Evolutionary conservation across 2,888 invertebrate species (phyloP).

Genomic region (Brachypalpus laphriformis): DNA sequence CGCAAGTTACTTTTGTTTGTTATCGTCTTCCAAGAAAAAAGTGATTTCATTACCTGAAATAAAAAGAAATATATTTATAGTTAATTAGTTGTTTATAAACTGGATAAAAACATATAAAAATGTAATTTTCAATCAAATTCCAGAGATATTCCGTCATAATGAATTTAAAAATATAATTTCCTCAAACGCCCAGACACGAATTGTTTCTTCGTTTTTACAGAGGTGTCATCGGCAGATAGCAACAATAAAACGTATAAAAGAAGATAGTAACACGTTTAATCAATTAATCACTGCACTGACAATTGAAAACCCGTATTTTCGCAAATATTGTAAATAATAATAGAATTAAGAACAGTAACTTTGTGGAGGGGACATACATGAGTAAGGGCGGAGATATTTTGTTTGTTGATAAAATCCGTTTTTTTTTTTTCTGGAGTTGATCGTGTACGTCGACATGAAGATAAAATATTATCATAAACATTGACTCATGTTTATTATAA

Average conservation of each 20-base stretch:
- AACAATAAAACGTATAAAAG: neutral
- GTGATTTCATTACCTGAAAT: slow-evolving; percentile 32
- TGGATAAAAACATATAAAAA: neutral
- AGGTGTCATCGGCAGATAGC: slow-evolving; percentile 45
- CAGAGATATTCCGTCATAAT: neutral
- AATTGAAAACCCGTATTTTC: slow-evolving; percentile 2
- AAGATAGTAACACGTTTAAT: slow-evolving; percentile 19
- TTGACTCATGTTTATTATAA: neutral
- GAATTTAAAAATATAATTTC: neutral
- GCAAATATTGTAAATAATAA: neutral
- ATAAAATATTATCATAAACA: neutral
- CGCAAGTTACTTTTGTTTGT: neutral
- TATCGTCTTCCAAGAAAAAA: neutral
- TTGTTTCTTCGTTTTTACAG: neutral
- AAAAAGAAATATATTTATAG: slow-evolving; percentile 1
- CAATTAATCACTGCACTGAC: slow-evolving; percentile 36
- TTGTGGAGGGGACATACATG: neutral
- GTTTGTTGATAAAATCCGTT: neutral
- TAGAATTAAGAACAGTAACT: neutral
- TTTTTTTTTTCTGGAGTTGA: too few relatives aligned
- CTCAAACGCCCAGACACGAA: neutral
- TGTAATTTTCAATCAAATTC: slow-evolving; percentile 22
- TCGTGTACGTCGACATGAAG: neutral
- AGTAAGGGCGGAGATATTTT: neutral
- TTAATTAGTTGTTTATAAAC: neutral